Conservation (phyloP, 1,140 invertebrate species). For the Apis florea region DNA sequence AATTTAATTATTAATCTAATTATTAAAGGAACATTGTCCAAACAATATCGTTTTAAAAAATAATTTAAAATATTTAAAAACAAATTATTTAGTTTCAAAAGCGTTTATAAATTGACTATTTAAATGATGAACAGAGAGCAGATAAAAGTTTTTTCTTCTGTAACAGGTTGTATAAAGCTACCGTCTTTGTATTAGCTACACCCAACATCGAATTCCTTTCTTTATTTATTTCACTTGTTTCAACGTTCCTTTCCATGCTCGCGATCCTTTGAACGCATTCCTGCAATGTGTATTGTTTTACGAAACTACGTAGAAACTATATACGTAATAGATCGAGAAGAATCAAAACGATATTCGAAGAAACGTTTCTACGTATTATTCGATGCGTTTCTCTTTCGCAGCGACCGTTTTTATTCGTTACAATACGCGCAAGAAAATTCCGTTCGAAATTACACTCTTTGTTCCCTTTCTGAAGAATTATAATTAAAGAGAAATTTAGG, state of each 20-base stretch:
- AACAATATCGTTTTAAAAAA: no score
- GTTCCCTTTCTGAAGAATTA: not conserved
- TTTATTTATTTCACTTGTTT: not conserved
- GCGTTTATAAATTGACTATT: not conserved
- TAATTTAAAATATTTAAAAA: no score
- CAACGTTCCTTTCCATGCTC: not conserved
- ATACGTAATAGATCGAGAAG: no score
- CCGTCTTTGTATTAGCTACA: conserved; percentile 1
- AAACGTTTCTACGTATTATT: not conserved
- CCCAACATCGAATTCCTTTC: not conserved
- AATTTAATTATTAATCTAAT: no score
- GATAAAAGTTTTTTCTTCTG: conserved; percentile 24
- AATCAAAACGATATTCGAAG: not conserved
- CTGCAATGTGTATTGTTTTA: conserved; percentile 3
- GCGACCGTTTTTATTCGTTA: not conserved
- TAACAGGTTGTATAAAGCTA: conserved; percentile 12
- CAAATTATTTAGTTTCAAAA: not conserved
- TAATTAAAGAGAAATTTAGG: conserved; percentile 1
- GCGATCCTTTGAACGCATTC: not conserved
- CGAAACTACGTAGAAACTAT: not conserved
- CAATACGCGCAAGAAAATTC: not conserved
- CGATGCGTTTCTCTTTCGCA: not conserved
- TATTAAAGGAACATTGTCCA: no score
- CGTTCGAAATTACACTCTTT: not conserved
- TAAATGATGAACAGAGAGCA: not conserved